Percentiles rank a stretch among this genome's conserved stretches.
Conservation (phyloP, 2,888 invertebrate species). For the Pogonocherus hispidulus region DNA sequence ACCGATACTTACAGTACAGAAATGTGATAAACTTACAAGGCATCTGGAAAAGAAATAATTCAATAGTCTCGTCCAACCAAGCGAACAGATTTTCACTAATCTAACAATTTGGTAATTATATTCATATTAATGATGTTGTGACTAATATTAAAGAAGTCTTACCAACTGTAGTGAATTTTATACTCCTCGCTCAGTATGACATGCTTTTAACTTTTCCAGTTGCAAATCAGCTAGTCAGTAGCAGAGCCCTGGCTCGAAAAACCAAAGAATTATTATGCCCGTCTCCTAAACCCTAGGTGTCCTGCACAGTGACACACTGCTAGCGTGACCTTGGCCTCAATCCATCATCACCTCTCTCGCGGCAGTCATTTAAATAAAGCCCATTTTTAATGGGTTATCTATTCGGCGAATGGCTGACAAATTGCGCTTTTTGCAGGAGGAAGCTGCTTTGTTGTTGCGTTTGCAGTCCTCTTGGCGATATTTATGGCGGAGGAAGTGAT, state of each 20-base stretch:
- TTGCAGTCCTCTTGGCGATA: slow-evolving; percentile 21
- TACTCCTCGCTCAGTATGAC: no score
- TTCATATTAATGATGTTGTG: no score
- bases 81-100: no score
- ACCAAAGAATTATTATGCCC: slow-evolving; percentile 28
- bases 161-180: no score
- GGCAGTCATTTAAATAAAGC: slow-evolving; percentile 59
- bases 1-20: no score
- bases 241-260: slow-evolving; percentile 15
- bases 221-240: slow-evolving; percentile 12
- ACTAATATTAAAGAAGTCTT: no score
- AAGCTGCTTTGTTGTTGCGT: slow-evolving; percentile 38
- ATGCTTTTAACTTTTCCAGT: slow-evolving; percentile 7
- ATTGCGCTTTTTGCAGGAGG: slow-evolving; percentile 42
- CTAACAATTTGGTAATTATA: no score
- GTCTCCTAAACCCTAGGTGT: slow-evolving; percentile 41
- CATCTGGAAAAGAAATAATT: no score
- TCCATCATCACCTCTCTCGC: slow-evolving; percentile 58
- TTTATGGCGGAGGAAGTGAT: slow-evolving; percentile 27
- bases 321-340: slow-evolving; percentile 59
- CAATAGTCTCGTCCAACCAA: no score
- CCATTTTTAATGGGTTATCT: slow-evolving; percentile 58
- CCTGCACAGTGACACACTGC: slow-evolving; percentile 57
- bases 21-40: no score
- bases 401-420: slow-evolving; percentile 45